These are phyloP conservation scores for Antennarius maculatus DNA, from an alignment of 2,797 vertebrate genomes.

Conservation along the genomic window DNA sequence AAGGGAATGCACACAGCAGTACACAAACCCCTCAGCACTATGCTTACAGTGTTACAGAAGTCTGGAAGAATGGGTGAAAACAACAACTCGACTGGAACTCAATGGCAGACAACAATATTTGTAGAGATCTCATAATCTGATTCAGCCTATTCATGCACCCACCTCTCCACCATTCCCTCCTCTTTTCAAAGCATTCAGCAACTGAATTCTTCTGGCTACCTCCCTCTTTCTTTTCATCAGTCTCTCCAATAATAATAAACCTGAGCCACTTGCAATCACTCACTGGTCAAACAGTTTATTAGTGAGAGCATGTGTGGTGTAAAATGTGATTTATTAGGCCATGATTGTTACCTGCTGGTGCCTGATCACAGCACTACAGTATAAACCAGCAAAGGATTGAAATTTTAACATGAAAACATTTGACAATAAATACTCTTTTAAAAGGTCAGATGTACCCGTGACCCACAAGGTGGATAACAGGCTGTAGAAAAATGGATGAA, in stretches of 20 bases:
- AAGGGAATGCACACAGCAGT: too few relatives aligned
- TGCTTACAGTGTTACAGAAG: too few relatives aligned
- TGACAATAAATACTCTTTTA: not conserved
- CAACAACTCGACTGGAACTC: too few relatives aligned
- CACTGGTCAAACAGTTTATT: not conserved
- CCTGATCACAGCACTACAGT: not conserved
- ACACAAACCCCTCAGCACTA: too few relatives aligned
- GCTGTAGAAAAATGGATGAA: too few relatives aligned
- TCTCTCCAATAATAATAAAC: slow-evolving; percentile 13
- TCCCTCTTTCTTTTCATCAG: not conserved
- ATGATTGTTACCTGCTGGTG: not conserved
- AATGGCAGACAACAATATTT: too few relatives aligned
- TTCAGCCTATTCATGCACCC: slow-evolving; percentile 3
- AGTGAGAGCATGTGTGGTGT: not conserved
- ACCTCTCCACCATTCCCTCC: not conserved
- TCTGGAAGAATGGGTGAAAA: too few relatives aligned
- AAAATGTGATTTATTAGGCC: not conserved
- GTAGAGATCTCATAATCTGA: too few relatives aligned
- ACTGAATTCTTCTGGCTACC: not conserved
- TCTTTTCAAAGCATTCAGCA: slow-evolving; percentile 1
- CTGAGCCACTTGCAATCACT: slow-evolving; percentile 4
- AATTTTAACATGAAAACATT: not conserved
- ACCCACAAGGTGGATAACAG: too few relatives aligned
- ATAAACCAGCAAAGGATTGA: not conserved
- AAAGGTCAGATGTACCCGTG: too few relatives aligned